These are phyloP conservation scores for Hemicentrotus pulcherrimus DNA, from an alignment of 35 echinoderm and acorn worm genomes.

Conservation along the genomic window DNA sequence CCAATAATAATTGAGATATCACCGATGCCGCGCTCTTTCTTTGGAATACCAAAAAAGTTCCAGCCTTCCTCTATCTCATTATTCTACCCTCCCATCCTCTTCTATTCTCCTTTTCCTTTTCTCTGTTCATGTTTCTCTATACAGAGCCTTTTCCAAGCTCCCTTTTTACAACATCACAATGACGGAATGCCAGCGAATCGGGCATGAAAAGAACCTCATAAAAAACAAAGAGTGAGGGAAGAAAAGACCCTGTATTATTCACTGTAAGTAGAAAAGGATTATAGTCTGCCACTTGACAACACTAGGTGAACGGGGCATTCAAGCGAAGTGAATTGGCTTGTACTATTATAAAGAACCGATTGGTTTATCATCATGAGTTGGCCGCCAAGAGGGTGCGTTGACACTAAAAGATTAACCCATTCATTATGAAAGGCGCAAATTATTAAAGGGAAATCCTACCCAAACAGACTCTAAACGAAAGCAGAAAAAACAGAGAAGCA, in stretches of 20 bases:
- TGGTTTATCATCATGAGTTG: not conserved
- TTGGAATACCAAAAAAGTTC: not conserved
- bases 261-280: conserved; percentile 5
- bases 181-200: conserved; percentile 31
- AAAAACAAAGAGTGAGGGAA: not conserved
- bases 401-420: not conserved
- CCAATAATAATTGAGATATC: conserved; percentile 51
- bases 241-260: conserved; percentile 15
- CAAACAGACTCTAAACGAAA: too few species aligned
- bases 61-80: not conserved
- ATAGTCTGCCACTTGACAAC: conserved; percentile 11
- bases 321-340: not conserved
- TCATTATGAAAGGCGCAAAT: too few species aligned
- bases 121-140: conserved; percentile 8
- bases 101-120: conserved; percentile 1
- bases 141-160: conserved; percentile 1
- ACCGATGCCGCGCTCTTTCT: conserved; percentile 11
- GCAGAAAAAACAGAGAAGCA: too few species aligned
- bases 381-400: not conserved
- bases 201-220: conserved; percentile 27
- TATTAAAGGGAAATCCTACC: too few species aligned
- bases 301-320: not conserved
- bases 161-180: conserved; percentile 43
- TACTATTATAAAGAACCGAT: not conserved
- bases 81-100: not conserved